Evolutionary conservation across 2,113 vertebrate species (phyloP), one percentile per base, ranked within the genome.

Genomic region (Accipiter virgatus): DNA sequence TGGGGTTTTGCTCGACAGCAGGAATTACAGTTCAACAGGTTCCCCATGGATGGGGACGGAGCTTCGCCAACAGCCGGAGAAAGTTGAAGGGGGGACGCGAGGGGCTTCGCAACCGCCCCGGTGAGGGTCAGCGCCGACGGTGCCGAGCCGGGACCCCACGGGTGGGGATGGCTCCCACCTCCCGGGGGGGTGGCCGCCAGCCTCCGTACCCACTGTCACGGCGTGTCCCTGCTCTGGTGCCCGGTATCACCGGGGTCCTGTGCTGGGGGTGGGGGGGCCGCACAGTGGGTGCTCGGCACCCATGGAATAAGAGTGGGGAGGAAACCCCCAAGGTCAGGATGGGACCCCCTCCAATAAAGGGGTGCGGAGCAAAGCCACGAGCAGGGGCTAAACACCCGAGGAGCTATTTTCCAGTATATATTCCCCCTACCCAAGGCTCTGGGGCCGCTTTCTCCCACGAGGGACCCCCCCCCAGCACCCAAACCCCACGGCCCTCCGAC

Each of bases 81-180:
- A 52, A 52, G 70, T 2, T 5, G 53, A 31, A 16, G 40, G 38
- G 48, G 86, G 88, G 17, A 31, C n/a, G 4, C 9, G 34, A 53
- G 61, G 86, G 86, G 71, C 50, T 81, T 27, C 4, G 7, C 20
- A 61, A 22, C 63, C 12, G 3, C 29, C 34, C 43, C 15, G 7
- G 8, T 0, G 12, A 18, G 47, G 45, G 26, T 6, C 42, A 18
- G 40, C 3, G 1, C 62, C 12, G 71, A 5, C 4, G 2, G 48
- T 13, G 40, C n/a, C 4, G 2, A 48, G 42, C 42, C 4, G 6
- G 17, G n/a, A 23, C 29, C 50, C 7, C 7, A 1, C 9, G 8
- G 31, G 10, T 11, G 31, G 26, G 73, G 29, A 3, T 0, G 9
- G 19, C 7, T 7, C 38, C 42, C 61, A 22, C 5, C 4, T 22